phyloP scores from a whole-genome alignment of 2,888 invertebrate species.

The Conops quadrifasciatus region DNA sequence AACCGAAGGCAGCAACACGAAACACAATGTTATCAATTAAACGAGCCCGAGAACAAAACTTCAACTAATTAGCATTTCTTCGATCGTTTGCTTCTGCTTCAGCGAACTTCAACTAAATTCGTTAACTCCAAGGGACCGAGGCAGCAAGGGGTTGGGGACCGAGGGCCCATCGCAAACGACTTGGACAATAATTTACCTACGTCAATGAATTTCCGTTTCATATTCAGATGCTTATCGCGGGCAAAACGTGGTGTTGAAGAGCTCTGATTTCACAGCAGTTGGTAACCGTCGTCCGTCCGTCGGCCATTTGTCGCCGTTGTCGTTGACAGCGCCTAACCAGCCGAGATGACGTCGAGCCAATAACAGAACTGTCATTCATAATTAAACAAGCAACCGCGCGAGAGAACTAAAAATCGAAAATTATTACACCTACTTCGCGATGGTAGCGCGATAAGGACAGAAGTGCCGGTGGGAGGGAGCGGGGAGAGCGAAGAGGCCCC shows the following conservation, averaged over 20 bases:
- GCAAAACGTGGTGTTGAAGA: conserved; percentile 35
- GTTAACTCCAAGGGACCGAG: conserved; percentile 59
- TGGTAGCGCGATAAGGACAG: background rate
- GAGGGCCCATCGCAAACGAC: background rate
- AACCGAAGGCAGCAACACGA: conserved; percentile 35
- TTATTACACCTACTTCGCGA: conserved; percentile 12
- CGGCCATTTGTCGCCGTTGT: background rate
- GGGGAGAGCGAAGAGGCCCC: background rate
- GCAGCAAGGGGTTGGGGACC: too few relatives aligned
- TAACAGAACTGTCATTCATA: conserved; percentile 31
- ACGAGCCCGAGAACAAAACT: conserved; percentile 45
- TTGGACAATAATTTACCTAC: conserved; percentile 62
- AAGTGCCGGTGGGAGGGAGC: background rate
- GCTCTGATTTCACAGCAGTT: conserved; percentile 50
- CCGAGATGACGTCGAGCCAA: background rate
- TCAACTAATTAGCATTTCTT: conserved; percentile 61
- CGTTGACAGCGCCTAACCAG: background rate
- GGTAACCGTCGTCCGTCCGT: conserved; percentile 34
- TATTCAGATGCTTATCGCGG: conserved; percentile 28
- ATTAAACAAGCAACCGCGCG: conserved; percentile 31
- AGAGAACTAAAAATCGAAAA: conserved; percentile 29
- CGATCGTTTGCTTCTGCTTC: background rate
- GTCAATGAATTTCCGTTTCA: conserved; percentile 59
- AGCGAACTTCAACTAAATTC: conserved; percentile 51
- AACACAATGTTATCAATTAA: conserved; percentile 40